Conservation (phyloP, 2,113 vertebrate genomes). For the Rhinoptilus africanus region DNA sequence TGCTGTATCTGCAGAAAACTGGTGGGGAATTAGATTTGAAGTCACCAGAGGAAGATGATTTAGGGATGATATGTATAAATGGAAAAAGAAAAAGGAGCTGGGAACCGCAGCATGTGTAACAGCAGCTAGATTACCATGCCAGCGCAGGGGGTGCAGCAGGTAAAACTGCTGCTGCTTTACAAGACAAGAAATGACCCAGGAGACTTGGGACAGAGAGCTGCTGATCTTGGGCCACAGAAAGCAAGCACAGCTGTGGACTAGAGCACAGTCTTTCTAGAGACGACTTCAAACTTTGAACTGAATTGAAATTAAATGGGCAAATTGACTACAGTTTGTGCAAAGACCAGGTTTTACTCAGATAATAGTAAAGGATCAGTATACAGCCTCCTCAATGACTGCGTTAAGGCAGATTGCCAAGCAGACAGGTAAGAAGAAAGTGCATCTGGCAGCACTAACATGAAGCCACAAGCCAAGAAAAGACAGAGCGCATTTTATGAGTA, state of each 20-base stretch:
- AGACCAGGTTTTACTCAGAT: neutral
- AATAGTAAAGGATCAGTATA: neutral
- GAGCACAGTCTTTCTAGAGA: neutral
- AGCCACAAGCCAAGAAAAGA: neutral
- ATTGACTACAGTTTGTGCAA: neutral
- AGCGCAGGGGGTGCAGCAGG: neutral
- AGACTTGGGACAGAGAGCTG: neutral
- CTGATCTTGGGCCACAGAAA: neutral
- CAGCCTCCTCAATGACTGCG: neutral
- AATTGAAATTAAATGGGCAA: neutral
- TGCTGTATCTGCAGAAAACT: constrained; percentile 38
- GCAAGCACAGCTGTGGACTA: neutral
- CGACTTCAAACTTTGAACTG: neutral
- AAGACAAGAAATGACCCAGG: neutral
- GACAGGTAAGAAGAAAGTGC: neutral
- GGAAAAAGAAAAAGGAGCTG: neutral
- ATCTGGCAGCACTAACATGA: neutral
- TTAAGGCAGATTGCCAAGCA: neutral
- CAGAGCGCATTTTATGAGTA: neutral
- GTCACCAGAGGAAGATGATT: neutral
- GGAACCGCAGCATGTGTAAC: neutral
- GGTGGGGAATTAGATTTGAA: constrained; percentile 12
- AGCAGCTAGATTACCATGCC: neutral
- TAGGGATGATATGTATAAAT: neutral
- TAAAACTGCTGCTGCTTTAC: neutral